phyloP scores from a whole-genome alignment of 2,797 vertebrate genomes.

The Synanceia verrucosa region DNA sequence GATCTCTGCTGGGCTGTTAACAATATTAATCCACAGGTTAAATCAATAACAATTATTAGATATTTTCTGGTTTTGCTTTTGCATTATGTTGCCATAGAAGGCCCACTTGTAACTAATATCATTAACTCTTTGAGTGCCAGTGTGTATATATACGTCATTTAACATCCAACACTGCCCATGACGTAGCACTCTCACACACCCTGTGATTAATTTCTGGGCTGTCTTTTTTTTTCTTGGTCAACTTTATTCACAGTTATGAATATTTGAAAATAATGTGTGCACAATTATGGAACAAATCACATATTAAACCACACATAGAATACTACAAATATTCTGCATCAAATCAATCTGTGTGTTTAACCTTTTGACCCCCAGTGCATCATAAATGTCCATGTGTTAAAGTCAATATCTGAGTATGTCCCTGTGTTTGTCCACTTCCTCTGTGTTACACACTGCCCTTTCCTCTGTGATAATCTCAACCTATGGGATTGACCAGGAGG shows the following conservation, averaged over 20 bases:
- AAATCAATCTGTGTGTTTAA: slow-evolving; percentile 16
- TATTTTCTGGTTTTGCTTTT: no score
- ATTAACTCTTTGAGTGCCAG: no score
- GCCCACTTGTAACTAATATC: no score
- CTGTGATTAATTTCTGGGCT: no score
- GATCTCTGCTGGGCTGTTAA: no score
- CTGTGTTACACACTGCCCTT: slow-evolving; percentile 23
- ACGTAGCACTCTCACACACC: no score
- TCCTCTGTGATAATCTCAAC: slow-evolving; percentile 11
- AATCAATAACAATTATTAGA: no score
- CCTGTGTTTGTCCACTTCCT: slow-evolving; percentile 15
- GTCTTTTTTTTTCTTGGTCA: neutral
- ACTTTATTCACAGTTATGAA: neutral
- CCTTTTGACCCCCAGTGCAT: slow-evolving; percentile 10
- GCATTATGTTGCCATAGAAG: no score
- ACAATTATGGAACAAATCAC: neutral
- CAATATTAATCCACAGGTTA: no score
- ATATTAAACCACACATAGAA: neutral
- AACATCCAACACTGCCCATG: no score
- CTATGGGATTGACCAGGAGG: slow-evolving; percentile 1
- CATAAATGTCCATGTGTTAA: neutral
- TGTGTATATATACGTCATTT: no score
- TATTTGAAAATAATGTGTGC: neutral
- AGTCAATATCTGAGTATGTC: slow-evolving; percentile 12
- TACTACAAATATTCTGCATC: neutral